Evolutionary conservation across 2,113 vertebrate species (phyloP).

Genomic region (Malurus alboscapulatus): DNA sequence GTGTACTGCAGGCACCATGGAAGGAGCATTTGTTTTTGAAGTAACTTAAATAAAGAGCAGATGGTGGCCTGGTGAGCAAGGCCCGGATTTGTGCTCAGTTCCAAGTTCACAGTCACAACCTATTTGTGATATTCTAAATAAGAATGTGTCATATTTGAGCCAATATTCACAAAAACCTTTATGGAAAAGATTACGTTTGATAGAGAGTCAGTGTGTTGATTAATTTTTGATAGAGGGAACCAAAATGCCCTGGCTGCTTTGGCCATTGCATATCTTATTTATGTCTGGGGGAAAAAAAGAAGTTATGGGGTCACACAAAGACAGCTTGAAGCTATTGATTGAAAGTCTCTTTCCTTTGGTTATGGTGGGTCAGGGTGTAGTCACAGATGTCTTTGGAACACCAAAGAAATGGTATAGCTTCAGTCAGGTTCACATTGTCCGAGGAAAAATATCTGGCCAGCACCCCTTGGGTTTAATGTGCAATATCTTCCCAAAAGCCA

Average conservation of each 20-base stretch:
- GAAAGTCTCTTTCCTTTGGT: not conserved
- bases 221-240: not conserved
- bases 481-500: not conserved
- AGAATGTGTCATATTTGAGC: not conserved
- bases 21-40: not conserved
- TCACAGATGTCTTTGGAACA: not conserved
- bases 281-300: not conserved
- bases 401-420: not conserved
- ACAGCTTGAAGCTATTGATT: not conserved
- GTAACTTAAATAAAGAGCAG: slow-evolving; percentile 29
- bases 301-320: not conserved
- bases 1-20: not conserved
- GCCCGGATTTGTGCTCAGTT: not conserved
- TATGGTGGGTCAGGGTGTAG: not conserved
- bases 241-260: not conserved
- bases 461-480: accelerated
- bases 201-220: not conserved
- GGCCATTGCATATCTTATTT: not conserved
- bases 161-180: not conserved
- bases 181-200: not conserved
- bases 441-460: not conserved
- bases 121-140: not conserved
- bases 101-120: not conserved
- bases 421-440: not conserved
- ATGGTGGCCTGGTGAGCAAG: not conserved